These are phyloP conservation scores for Symphodus melops DNA, from an alignment of 2,113 vertebrate genomes.

Conservation along the genomic window DNA sequence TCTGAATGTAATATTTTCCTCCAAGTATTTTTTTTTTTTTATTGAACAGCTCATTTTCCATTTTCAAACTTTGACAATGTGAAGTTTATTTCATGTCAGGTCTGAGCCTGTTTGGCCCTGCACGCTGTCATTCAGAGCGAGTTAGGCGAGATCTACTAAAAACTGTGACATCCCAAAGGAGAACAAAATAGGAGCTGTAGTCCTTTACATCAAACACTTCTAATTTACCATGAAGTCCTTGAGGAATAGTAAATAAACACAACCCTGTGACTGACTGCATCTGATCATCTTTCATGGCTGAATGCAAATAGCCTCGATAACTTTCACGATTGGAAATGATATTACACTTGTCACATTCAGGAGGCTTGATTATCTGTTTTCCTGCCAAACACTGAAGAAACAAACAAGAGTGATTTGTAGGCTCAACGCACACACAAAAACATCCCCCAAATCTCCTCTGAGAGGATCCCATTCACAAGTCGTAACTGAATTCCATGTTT, in stretches of 20 bases:
- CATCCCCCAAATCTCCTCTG: slow-evolving; percentile 53
- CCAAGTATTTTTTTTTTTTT: too few relatives aligned
- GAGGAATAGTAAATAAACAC: slow-evolving; percentile 56
- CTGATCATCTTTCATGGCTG: slow-evolving; percentile 41
- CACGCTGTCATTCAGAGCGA: not conserved
- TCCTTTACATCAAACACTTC: slow-evolving; percentile 63
- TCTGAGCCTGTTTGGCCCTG: not conserved
- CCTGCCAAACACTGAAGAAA: slow-evolving; percentile 38
- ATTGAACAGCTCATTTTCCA: too few relatives aligned
- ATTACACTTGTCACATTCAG: slow-evolving; percentile 19
- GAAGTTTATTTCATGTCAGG: not conserved
- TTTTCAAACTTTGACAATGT: not conserved
- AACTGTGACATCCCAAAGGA: slow-evolving; percentile 55
- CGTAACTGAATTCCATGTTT: slow-evolving; percentile 74
- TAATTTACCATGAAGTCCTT: slow-evolving; percentile 58
- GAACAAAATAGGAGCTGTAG: slow-evolving; percentile 43
- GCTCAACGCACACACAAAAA: slow-evolving; percentile 48
- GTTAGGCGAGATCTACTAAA: slow-evolving; percentile 33
- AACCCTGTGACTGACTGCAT: slow-evolving; percentile 36
- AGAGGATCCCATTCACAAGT: slow-evolving; percentile 72
- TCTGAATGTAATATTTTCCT: too few relatives aligned
- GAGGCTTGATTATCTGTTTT: slow-evolving; percentile 45
- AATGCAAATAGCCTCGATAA: slow-evolving; percentile 36
- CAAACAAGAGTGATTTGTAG: slow-evolving; percentile 41
- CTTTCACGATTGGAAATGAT: slow-evolving; percentile 29